Conservation (phyloP, 2,888 invertebrate species). For the Cheiracanthium punctorium region DNA sequence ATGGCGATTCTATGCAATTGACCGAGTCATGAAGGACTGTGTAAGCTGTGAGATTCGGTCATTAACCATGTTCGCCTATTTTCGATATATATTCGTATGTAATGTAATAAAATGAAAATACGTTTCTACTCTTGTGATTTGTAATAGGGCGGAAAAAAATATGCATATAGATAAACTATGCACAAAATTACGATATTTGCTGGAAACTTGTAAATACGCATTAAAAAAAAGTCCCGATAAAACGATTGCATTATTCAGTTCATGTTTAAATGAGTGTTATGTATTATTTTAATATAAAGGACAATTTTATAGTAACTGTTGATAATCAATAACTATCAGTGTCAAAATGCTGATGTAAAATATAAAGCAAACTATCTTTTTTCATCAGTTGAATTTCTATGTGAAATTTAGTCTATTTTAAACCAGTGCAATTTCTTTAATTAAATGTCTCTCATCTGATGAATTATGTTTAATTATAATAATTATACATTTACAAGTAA, state of each 20-base stretch:
- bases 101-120: background rate
- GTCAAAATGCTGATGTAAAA: background rate
- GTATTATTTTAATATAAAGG: background rate
- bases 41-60: background rate
- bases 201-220: conserved; percentile 1
- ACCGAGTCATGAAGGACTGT: background rate
- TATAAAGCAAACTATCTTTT: background rate
- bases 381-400: background rate
- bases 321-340: background rate
- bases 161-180: background rate
- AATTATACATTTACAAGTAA: no score
- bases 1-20: background rate
- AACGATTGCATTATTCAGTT: background rate
- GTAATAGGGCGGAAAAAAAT: background rate
- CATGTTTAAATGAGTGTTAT: background rate
- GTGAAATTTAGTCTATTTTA: background rate
- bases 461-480: no score
- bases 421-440: background rate
- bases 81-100: conserved; percentile 1
- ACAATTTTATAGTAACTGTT: conserved; percentile 7
- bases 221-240: background rate
- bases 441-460: no score
- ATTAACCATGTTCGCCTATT: background rate
- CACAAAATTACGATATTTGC: background rate
- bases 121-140: conserved; percentile 10